These are phyloP conservation scores for Montipora capitata DNA, from an alignment of 92 coral and sea anemone species.

Conservation along the genomic window DNA sequence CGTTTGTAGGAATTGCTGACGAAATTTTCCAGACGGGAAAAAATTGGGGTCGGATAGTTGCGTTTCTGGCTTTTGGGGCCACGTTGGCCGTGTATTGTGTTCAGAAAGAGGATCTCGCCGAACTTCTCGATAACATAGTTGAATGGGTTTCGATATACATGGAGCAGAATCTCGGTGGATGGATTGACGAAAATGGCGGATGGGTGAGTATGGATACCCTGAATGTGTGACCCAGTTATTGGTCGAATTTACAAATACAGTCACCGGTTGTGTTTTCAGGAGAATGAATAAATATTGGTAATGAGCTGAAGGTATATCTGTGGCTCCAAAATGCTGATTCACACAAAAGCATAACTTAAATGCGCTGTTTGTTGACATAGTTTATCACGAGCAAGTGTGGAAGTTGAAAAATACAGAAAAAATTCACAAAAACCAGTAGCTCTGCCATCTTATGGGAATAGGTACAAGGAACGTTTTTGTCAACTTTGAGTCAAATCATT, in stretches of 20 bases:
- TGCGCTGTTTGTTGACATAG: slow-evolving; percentile 40
- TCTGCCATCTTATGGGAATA: background rate
- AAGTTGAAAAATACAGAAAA: slow-evolving; percentile 24
- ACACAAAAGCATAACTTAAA: slow-evolving; percentile 2
- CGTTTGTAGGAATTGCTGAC: slow-evolving; percentile 97
- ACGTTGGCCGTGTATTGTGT: slow-evolving; percentile 93
- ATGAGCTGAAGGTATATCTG: background rate
- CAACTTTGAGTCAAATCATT: too few relatives aligned
- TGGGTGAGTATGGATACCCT: slow-evolving; percentile 85
- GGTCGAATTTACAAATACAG: background rate
- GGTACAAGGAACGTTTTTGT: background rate
- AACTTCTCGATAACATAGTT: slow-evolving; percentile 80
- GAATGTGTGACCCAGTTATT: background rate
- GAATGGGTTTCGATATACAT: slow-evolving; percentile 93
- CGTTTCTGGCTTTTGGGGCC: slow-evolving; percentile 98
- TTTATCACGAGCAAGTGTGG: slow-evolving; percentile 6
- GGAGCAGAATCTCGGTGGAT: slow-evolving; percentile 84
- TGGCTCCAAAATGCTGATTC: slow-evolving; percentile 37
- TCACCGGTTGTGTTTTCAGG: background rate
- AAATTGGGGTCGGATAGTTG: slow-evolving; percentile 99
- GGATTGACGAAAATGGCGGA: slow-evolving; percentile 96
- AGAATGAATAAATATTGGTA: background rate
- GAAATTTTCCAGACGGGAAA: slow-evolving; percentile 96
- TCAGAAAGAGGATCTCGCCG: slow-evolving; percentile 84
- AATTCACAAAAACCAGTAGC: slow-evolving; percentile 3